Conservation (phyloP, 2,797 vertebrate genomes). For the Acipenser transmontanus region DNA sequence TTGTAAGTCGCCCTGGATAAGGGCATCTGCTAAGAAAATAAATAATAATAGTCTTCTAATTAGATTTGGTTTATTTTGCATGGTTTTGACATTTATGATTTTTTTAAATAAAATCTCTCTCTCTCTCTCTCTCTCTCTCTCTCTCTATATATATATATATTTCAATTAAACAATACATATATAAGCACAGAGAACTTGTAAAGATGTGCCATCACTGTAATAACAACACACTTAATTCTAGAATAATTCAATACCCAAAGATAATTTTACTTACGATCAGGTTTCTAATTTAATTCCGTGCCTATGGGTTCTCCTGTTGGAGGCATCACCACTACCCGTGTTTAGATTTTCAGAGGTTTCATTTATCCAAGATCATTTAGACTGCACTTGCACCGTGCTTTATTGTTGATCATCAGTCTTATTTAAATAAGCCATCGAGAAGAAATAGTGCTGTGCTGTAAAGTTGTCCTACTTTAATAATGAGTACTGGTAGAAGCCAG, state of each 20-base stretch:
- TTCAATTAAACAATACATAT: too few relatives aligned
- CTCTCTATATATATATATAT: too few relatives aligned
- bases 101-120: too few relatives aligned
- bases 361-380: conserved; percentile 44
- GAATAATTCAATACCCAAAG: conserved; percentile 35
- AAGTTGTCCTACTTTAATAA: conserved; percentile 50
- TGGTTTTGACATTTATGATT: too few relatives aligned
- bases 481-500: conserved; percentile 50
- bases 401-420: conserved; percentile 48
- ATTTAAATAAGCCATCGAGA: conserved; percentile 49
- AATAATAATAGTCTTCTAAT: too few relatives aligned
- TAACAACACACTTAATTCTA: conserved; percentile 15
- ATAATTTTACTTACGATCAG: conserved; percentile 21
- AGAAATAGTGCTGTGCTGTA: conserved; percentile 36
- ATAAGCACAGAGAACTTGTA: conserved; percentile 4
- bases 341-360: conserved; percentile 42
- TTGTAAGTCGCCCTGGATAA: too few relatives aligned
- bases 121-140: too few relatives aligned
- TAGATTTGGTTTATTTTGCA: too few relatives aligned
- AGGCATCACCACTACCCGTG: conserved; percentile 26
- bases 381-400: conserved; percentile 33
- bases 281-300: conserved; percentile 30
- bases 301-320: conserved; percentile 17
- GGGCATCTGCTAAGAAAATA: too few relatives aligned
- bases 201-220: conserved; percentile 11